Evolutionary conservation across 35 echinoderm and acorn worm genomes (phyloP).

Genomic region (Heliocidaris tuberculata): DNA sequence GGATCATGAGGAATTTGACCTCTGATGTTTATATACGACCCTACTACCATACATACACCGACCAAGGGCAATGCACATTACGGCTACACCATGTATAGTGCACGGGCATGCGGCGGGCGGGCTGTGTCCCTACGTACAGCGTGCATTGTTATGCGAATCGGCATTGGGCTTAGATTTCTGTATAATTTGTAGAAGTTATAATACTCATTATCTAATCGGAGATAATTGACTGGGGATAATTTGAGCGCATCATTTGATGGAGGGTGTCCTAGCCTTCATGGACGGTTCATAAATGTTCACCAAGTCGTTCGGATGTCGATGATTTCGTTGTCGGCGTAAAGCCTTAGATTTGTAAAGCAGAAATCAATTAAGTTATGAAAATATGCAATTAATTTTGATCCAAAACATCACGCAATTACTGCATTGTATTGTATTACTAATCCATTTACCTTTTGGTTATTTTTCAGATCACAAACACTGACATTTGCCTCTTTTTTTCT

Average conservation of each 20-base stretch:
- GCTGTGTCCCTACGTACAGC: neutral
- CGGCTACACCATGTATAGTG: neutral
- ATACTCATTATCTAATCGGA: neutral
- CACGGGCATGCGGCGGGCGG: neutral
- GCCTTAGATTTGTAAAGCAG: neutral
- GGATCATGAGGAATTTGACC: constrained; percentile 16
- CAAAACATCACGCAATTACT: neutral
- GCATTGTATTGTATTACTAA: neutral
- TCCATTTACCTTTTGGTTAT: neutral
- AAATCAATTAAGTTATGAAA: neutral
- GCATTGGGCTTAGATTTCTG: neutral
- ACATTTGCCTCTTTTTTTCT: neutral
- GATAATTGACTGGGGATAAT: neutral
- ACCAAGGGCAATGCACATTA: neutral
- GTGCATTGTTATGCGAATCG: neutral
- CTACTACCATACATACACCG: neutral
- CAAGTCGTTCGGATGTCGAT: neutral
- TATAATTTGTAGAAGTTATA: neutral
- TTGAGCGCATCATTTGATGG: neutral
- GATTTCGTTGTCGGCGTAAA: neutral
- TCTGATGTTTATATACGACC: constrained; percentile 36
- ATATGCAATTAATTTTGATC: neutral
- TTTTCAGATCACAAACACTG: neutral
- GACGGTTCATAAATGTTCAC: neutral
- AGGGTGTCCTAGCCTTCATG: neutral